Percentiles rank a stretch among this genome's conserved stretches.
Conservation (phyloP, 2,113 vertebrate genomes). For the Zosterops japonicus region DNA sequence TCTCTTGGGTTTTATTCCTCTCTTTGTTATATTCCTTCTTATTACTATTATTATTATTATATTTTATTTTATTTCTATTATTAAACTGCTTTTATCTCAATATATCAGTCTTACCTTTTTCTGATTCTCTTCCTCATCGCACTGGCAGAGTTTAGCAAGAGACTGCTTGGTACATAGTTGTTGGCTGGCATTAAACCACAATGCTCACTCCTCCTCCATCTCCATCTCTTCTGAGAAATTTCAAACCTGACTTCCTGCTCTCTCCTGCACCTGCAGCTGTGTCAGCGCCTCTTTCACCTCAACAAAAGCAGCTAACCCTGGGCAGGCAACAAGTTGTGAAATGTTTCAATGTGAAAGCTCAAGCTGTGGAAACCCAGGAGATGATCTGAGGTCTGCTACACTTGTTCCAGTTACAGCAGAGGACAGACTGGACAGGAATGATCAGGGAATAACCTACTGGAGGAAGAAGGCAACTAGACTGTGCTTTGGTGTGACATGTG, state of each 20-base stretch:
- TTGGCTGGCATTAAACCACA: not conserved
- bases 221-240: not conserved
- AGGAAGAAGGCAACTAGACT: not conserved
- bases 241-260: not conserved
- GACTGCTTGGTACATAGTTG: not conserved
- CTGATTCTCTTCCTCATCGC: not conserved
- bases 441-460: not conserved
- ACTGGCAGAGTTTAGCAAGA: not conserved
- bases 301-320: not conserved
- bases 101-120: not conserved
- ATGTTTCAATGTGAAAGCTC: not conserved
- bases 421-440: not conserved
- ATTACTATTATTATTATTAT: not conserved
- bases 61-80: not conserved
- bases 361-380: not conserved
- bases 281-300: not conserved
- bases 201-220: not conserved
- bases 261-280: not conserved
- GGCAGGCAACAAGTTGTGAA: not conserved
- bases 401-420: not conserved
- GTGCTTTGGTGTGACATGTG: not conserved
- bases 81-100: not conserved
- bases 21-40: not conserved
- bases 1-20: not conserved
- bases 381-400: not conserved